Evolutionary conservation across 2,888 invertebrate species (phyloP).

Genomic region (Odontomyia ornata): DNA sequence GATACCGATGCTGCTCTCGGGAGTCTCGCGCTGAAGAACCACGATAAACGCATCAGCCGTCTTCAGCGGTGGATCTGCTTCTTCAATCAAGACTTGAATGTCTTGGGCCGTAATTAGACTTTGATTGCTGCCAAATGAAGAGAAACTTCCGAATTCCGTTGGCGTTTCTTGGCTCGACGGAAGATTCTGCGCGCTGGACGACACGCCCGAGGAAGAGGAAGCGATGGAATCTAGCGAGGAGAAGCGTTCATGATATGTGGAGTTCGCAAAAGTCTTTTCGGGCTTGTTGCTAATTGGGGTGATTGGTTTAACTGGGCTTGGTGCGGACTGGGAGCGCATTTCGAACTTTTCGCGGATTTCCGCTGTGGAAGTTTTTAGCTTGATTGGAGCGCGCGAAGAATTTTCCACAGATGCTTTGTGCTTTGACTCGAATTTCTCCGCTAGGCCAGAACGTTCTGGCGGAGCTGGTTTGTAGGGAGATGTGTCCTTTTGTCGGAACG

Average conservation of each 20-base stretch:
- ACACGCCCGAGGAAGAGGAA: conserved; percentile 64
- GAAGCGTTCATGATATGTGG: conserved; percentile 61
- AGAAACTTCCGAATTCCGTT: conserved; percentile 64
- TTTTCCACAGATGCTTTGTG: conserved; percentile 4
- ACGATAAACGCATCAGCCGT: conserved; percentile 72
- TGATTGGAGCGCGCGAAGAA: conserved; percentile 38
- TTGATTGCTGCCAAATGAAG: conserved; percentile 64
- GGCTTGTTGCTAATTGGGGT: conserved; percentile 12
- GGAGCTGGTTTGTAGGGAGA: neutral
- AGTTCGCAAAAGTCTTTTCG: conserved; percentile 43
- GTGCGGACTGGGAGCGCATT: conserved; percentile 53
- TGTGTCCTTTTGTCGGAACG: conserved; percentile 48
- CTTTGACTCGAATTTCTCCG: conserved; percentile 29
- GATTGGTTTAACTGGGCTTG: conserved; percentile 50
- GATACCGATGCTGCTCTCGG: conserved; percentile 82
- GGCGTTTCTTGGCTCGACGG: conserved; percentile 62
- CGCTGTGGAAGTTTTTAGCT: conserved; percentile 56
- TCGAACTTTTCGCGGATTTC: conserved; percentile 64
- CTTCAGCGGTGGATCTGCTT: conserved; percentile 72
- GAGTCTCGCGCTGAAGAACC: conserved; percentile 72
- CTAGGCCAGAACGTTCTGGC: conserved; percentile 37
- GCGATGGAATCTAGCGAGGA: conserved; percentile 63
- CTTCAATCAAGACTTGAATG: conserved; percentile 72
- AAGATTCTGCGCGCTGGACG: conserved; percentile 61
- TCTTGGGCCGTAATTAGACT: conserved; percentile 66